Conservation (phyloP, 2,797 vertebrate species). For the Eulemur coronatus region DNA sequence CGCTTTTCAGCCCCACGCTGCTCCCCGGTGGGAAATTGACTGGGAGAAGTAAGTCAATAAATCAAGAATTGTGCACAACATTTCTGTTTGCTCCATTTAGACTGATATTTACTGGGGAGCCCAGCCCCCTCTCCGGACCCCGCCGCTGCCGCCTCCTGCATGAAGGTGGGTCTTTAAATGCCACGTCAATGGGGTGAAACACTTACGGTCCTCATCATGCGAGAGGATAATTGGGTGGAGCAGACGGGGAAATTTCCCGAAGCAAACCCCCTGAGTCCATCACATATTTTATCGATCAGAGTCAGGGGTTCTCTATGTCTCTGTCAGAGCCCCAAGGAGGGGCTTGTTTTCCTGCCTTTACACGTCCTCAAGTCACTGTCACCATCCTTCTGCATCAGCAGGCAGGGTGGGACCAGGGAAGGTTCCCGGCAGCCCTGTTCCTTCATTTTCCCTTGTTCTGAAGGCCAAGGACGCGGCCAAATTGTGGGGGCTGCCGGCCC, state of each 20-base stretch:
- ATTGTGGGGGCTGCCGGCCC: background rate
- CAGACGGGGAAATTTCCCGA: background rate
- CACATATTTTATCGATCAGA: background rate
- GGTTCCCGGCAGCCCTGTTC: background rate
- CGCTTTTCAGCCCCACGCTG: background rate
- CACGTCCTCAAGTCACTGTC: background rate
- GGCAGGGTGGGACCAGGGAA: background rate
- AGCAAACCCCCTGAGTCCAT: background rate
- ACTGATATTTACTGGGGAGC: constrained; percentile 50
- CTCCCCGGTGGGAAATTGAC: constrained; percentile 48
- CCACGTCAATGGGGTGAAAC: background rate
- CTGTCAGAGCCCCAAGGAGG: background rate
- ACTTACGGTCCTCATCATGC: background rate
- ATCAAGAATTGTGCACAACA: constrained; percentile 11
- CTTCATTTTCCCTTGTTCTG: background rate
- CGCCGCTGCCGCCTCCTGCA: background rate
- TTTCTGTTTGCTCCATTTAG: background rate
- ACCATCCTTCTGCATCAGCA: background rate
- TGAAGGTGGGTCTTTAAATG: constrained; percentile 35
- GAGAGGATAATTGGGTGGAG: background rate
- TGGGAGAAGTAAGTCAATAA: constrained; percentile 49
- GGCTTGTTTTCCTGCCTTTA: background rate
- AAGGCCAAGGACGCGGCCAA: background rate
- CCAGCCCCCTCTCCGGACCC: background rate
- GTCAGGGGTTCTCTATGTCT: background rate